These are phyloP conservation scores for Leptoclinus maculatus DNA, from an alignment of 2,797 vertebrate genomes.

Conservation along the genomic window DNA sequence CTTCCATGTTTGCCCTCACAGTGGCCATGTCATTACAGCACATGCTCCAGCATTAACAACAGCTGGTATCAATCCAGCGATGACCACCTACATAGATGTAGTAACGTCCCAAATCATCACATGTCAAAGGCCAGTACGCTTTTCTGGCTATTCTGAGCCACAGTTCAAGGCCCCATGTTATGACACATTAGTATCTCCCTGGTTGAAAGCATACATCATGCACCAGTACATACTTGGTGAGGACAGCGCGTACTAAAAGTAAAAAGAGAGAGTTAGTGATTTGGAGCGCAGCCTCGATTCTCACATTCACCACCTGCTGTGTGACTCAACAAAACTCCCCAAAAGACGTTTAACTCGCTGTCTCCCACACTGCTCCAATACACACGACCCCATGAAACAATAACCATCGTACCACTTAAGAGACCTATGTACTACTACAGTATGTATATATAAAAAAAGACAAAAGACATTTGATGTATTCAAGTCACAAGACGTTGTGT, in stretches of 20 bases:
- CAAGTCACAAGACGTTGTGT: background rate
- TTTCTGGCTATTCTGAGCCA: background rate
- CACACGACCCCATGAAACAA: background rate
- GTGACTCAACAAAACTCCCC: too few relatives aligned
- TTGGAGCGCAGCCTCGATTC: too few relatives aligned
- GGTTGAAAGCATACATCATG: background rate
- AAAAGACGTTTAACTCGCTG: too few relatives aligned
- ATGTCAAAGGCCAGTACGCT: background rate
- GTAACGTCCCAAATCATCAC: background rate
- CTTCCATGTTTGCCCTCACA: background rate
- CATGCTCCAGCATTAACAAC: constrained; percentile 28
- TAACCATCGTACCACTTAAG: background rate
- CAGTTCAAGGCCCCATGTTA: background rate
- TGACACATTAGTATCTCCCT: background rate
- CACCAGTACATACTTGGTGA: background rate
- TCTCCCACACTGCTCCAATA: background rate
- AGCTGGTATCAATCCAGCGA: constrained; percentile 55
- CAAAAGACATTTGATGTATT: background rate
- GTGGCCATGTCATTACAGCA: background rate
- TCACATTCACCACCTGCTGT: too few relatives aligned
- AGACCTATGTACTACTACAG: background rate
- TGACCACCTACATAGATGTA: constrained; percentile 46
- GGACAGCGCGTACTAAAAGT: background rate
- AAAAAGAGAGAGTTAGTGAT: background rate
- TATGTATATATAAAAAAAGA: too few relatives aligned